Percentiles rank a stretch among this genome's conserved stretches.
Evolutionary conservation across 2,888 invertebrate genomes (phyloP).

Genomic region (Platypus cylindrus): DNA sequence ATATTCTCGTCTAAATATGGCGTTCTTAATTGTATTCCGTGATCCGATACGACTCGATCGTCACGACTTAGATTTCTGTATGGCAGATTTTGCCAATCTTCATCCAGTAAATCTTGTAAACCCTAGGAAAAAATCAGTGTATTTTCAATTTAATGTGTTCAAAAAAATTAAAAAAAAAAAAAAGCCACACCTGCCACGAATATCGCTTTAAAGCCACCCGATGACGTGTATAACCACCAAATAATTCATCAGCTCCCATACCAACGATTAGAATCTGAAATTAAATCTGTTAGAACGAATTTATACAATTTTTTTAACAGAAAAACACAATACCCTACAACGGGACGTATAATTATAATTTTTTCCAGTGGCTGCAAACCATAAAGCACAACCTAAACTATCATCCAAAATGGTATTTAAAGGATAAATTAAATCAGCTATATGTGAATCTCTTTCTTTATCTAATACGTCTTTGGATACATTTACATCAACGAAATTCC

Average conservation of each 20-base stretch:
- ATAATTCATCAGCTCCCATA: constrained; percentile 94
- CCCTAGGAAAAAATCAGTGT: constrained; percentile 21
- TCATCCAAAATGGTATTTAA: constrained; percentile 84
- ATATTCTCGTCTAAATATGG: constrained; percentile 66
- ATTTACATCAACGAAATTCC: constrained; percentile 78
- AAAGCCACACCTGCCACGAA: constrained; percentile 35
- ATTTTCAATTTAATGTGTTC: background rate
- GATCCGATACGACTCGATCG: constrained; percentile 83
- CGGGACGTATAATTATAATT: constrained; percentile 44
- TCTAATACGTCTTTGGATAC: constrained; percentile 53
- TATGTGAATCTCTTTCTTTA: constrained; percentile 40
- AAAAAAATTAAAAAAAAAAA: background rate
- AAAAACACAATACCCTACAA: constrained; percentile 43
- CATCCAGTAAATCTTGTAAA: constrained; percentile 41
- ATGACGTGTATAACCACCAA: constrained; percentile 89
- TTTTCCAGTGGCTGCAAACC: constrained; percentile 83
- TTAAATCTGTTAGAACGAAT: background rate
- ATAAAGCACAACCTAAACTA: constrained; percentile 88
- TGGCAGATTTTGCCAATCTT: constrained; percentile 78
- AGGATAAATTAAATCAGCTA: constrained; percentile 74
- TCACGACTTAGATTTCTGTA: constrained; percentile 88
- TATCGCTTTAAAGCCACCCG: constrained; percentile 53
- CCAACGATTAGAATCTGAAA: constrained; percentile 68
- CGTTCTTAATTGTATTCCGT: constrained; percentile 71
- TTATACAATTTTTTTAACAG: background rate